These are phyloP conservation scores for Brenthis ino DNA, from an alignment of 2,888 invertebrate species.

Conservation along the genomic window DNA sequence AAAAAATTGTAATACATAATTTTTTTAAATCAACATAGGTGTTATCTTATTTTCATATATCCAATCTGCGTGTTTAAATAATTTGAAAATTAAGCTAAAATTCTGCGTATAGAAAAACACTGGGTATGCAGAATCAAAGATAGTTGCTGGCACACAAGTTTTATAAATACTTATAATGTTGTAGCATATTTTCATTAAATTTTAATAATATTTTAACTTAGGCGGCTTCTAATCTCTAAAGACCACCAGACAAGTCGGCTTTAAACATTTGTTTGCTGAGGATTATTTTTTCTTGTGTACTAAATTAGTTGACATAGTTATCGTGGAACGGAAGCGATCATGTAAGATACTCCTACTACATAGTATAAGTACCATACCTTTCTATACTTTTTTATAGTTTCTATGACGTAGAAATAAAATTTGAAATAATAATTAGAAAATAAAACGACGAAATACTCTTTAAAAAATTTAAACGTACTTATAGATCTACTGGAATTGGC, in stretches of 20 bases:
- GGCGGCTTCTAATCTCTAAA: slow-evolving; percentile 19
- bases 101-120: no score
- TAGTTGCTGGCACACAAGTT: background rate
- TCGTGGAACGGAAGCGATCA: slow-evolving; percentile 5
- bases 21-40: no score
- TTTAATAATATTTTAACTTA: slow-evolving; percentile 16
- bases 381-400: background rate
- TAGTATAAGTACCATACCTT: background rate
- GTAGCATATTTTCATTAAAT: slow-evolving; percentile 7
- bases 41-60: no score
- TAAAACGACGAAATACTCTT: no score
- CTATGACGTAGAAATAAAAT: background rate
- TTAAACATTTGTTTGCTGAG: slow-evolving; percentile 20
- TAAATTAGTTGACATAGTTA: background rate
- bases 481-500: no score
- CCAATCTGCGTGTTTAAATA: no score
- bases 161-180: background rate
- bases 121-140: background rate
- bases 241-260: slow-evolving; percentile 16
- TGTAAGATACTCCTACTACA: background rate
- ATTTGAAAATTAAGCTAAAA: no score
- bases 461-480: no score
- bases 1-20: no score
- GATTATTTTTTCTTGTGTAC: slow-evolving; percentile 6
- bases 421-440: no score